phyloP scores from a whole-genome alignment of 2,797 vertebrate genomes.

The Falco concolor region DNA sequence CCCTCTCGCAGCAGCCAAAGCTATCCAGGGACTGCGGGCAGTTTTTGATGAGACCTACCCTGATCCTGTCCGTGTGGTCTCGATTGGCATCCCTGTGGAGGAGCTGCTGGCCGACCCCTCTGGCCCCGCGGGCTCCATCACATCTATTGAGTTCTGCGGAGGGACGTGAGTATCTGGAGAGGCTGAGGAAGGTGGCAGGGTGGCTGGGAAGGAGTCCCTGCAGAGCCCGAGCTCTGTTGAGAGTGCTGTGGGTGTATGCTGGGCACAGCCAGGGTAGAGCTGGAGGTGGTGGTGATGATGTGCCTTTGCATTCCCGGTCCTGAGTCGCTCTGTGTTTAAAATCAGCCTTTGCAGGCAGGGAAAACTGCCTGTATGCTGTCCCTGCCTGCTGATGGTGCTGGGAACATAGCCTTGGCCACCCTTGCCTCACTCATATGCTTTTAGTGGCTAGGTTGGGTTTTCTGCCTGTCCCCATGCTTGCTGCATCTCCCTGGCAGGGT shows the following conservation, averaged over 20 bases:
- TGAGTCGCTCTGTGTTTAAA: not conserved
- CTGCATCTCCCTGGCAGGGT: not conserved
- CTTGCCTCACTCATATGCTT: not conserved
- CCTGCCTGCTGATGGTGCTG: not conserved
- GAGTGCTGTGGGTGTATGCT: accelerated
- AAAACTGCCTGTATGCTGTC: not conserved
- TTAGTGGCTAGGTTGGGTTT: not conserved
- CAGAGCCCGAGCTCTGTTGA: not conserved
- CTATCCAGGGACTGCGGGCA: slow-evolving; percentile 92
- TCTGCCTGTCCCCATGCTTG: not conserved
- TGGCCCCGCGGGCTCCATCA: slow-evolving; percentile 84
- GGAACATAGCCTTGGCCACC: not conserved
- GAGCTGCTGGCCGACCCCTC: slow-evolving; percentile 88
- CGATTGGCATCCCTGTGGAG: slow-evolving; percentile 87
- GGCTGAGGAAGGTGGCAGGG: accelerated
- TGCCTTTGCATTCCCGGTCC: not conserved
- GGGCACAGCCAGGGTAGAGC: not conserved
- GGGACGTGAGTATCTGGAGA: slow-evolving; percentile 86
- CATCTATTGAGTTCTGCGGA: slow-evolving; percentile 95
- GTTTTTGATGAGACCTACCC: slow-evolving; percentile 98
- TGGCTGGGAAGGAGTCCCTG: not conserved
- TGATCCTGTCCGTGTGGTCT: slow-evolving; percentile 93
- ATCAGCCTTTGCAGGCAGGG: not conserved
- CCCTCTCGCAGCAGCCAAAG: slow-evolving; percentile 88
- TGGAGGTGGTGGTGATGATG: not conserved